Evolutionary conservation across 2,113 vertebrate species (phyloP).

Genomic region (Ovis canadensis): DNA sequence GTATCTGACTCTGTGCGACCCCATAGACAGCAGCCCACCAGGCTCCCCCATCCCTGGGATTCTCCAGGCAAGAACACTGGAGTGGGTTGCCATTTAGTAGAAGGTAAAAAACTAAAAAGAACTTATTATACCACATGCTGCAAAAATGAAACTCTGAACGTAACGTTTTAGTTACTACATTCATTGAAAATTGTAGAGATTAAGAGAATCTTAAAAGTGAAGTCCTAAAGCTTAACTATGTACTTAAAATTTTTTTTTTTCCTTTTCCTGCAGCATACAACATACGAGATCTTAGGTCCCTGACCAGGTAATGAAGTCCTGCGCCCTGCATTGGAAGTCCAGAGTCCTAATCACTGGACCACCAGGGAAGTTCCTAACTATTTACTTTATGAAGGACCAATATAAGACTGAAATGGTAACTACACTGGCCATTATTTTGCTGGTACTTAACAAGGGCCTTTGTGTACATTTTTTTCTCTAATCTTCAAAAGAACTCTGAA

Average conservation of each 20-base stretch:
- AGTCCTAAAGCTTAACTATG: not conserved
- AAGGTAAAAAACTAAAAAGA: not conserved
- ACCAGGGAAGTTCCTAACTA: not conserved
- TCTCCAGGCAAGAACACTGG: no score
- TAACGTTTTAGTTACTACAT: not conserved
- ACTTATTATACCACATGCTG: not conserved
- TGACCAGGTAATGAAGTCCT: not conserved
- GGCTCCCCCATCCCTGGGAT: no score
- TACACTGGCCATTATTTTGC: not conserved
- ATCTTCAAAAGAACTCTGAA: not conserved
- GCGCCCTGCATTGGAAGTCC: not conserved
- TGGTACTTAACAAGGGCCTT: not conserved
- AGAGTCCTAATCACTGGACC: not conserved
- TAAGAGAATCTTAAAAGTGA: not conserved
- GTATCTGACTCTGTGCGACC: no score
- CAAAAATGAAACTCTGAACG: not conserved
- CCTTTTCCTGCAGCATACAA: not conserved
- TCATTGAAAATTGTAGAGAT: not conserved
- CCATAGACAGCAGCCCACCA: no score
- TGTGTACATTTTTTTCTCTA: not conserved
- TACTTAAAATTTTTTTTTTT: not conserved
- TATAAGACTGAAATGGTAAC: not conserved
- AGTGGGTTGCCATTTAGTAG: not conserved
- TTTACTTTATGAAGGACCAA: not conserved
- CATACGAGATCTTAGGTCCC: not conserved